phyloP scores from a whole-genome alignment of 2,113 vertebrate genomes.

The Tauraco erythrolophus region DNA sequence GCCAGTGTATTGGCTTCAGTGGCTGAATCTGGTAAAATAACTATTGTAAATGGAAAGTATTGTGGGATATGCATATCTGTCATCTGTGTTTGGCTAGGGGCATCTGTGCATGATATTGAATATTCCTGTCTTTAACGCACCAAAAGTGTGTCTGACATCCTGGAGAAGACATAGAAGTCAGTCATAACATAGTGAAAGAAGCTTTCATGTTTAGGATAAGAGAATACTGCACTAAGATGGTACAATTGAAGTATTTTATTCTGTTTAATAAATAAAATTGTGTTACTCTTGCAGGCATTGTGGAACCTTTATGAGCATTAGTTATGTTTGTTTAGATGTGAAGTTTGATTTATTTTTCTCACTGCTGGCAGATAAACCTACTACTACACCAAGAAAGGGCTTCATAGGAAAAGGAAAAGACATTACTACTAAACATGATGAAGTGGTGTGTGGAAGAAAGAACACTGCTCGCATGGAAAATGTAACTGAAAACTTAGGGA shows the following conservation, averaged over 20 bases:
- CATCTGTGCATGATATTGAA: background rate
- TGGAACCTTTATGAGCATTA: background rate
- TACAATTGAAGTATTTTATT: background rate
- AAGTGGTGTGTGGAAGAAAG: slow-evolving; percentile 92
- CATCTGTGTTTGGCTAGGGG: background rate
- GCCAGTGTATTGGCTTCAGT: background rate
- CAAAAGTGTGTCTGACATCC: background rate
- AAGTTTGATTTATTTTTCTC: slow-evolving; percentile 28
- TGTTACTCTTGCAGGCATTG: background rate
- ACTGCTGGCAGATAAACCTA: slow-evolving; percentile 86
- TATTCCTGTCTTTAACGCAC: background rate
- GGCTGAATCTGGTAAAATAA: background rate
- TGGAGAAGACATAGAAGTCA: background rate
- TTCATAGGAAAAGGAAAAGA: slow-evolving; percentile 96
- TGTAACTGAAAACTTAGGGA: slow-evolving; percentile 75
- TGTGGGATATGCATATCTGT: background rate
- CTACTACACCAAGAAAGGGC: slow-evolving; percentile 87
- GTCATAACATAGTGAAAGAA: background rate
- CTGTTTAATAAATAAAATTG: background rate
- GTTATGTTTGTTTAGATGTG: background rate
- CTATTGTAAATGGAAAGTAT: background rate
- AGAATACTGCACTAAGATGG: background rate
- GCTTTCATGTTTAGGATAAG: background rate
- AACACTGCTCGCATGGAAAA: slow-evolving; percentile 98
- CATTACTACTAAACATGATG: slow-evolving; percentile 98